These are phyloP conservation scores for Acanthacorydalis orientalis DNA, from an alignment of 2,888 invertebrate species.

Conservation along the genomic window DNA sequence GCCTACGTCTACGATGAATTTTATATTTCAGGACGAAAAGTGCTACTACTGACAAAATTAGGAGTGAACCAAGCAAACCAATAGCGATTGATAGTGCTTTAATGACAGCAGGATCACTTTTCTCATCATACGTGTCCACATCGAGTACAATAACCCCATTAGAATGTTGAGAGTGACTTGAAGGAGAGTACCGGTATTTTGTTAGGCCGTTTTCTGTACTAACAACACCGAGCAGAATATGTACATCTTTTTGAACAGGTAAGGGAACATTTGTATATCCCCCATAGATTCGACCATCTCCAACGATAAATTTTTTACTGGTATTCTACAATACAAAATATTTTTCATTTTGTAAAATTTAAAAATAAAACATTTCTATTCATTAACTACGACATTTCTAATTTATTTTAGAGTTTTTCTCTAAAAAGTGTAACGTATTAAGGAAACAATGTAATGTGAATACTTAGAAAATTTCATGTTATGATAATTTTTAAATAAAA, in stretches of 20 bases:
- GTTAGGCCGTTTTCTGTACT: conserved; percentile 48
- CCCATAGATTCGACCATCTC: conserved; percentile 56
- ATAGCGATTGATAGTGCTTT: conserved; percentile 41
- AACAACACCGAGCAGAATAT: conserved; percentile 52
- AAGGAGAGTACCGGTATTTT: conserved; percentile 42
- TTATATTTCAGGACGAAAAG: conserved; percentile 41
- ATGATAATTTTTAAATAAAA: too few relatives aligned
- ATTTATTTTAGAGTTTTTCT: too few relatives aligned
- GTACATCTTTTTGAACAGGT: conserved; percentile 39
- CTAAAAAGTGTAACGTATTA: too few relatives aligned
- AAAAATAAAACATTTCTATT: too few relatives aligned
- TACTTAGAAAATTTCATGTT: too few relatives aligned
- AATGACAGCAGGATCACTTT: conserved; percentile 25
- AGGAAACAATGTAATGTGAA: too few relatives aligned
- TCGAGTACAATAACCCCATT: conserved; percentile 30
- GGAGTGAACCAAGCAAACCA: conserved; percentile 44
- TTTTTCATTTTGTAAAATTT: too few relatives aligned
- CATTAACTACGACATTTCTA: too few relatives aligned
- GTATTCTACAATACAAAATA: conserved; percentile 29
- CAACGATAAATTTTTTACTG: conserved; percentile 52
- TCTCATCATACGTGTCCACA: conserved; percentile 29
- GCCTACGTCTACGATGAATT: conserved; percentile 25
- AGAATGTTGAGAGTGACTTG: conserved; percentile 26
- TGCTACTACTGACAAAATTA: conserved; percentile 42
- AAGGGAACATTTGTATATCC: conserved; percentile 63